Evolutionary conservation across 2,113 vertebrate genomes (phyloP), one percentile per base, ranked within the genome.

Genomic region (Corythornis vintsioides): DNA sequence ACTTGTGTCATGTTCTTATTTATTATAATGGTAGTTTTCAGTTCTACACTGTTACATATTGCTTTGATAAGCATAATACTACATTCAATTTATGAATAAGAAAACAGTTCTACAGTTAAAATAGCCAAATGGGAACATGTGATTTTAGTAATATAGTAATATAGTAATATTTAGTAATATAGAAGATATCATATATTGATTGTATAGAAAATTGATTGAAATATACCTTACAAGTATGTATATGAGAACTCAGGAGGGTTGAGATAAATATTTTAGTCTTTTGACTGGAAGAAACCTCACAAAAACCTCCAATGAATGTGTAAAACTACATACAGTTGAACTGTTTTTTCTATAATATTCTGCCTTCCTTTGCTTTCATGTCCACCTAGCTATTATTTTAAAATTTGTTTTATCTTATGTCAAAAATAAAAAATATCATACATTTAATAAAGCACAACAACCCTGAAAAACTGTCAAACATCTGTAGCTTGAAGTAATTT

Each of bases 91-190:
- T 83, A 35, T 71, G 40, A 88, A 88, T 93, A 92, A 60, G 11
- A 80, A 93, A 86, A 33, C 57, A 89, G 65, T 67, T 88, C 42
- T 94, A 7, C 26, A 61, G 48, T 70, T 81, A 75, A 93, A 85
- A 48, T 47, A 80, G 73, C 18, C 45, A 74, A n/a, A 55, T 4
- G 80, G 6, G 24, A 85, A 63, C 17, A 20, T 4, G 8, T 13
- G 70, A 29, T 66, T 88, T 53, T 56, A 31, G 16, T 78, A 86
- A 75, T 78, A 82, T 78, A 78, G 10, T 22, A n/a, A n/a, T n/a
- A n/a, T n/a, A n/a, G n/a, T n/a, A n/a, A n/a, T n/a, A n/a, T n/a
- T n/a, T n/a, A n/a, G 3, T 15, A 42, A 18, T 55, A 66, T 24
- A 50, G 50, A 66, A 75, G 16, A 63, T 61, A 71, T 19, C 57